A percentile compares a stretch with the other conserved stretches of the same genome.
phyloP scores from a whole-genome alignment of 1,140 invertebrate species.

The Drosophila nannoptera region DNA sequence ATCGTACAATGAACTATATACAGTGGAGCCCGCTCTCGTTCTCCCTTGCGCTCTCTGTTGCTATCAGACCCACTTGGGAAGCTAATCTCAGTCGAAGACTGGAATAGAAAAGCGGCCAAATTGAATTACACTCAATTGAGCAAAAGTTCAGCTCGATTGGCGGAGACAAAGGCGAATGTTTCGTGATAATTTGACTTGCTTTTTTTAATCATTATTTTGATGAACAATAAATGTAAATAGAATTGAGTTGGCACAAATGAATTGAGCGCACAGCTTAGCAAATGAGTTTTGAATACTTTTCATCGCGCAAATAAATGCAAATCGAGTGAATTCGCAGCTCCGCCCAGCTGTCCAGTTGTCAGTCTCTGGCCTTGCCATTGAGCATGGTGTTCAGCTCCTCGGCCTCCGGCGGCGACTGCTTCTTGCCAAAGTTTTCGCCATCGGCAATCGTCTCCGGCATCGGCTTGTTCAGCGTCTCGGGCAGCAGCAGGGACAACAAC shows the following conservation, averaged over 20 bases:
- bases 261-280: constrained; percentile 19
- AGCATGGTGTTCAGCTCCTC: constrained; percentile 56
- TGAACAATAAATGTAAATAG: constrained; percentile 42
- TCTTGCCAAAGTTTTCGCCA: constrained; percentile 84
- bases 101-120: not conserved
- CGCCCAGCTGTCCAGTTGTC: not conserved
- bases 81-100: not conserved
- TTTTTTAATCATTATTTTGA: constrained; percentile 23
- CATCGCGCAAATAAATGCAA: constrained; percentile 41
- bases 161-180: not conserved
- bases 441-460: constrained; percentile 88
- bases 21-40: too few species aligned
- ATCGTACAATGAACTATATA: too few species aligned
- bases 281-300: constrained; percentile 41
- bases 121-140: not conserved
- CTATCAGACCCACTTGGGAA: constrained; percentile 37
- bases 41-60: too few species aligned
- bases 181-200: constrained; percentile 11
- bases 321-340: constrained; percentile 62
- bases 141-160: constrained; percentile 8
- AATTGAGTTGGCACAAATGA: constrained; percentile 17
- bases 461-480: constrained; percentile 87
- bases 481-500: constrained; percentile 84
- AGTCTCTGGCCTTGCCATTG: constrained; percentile 26
- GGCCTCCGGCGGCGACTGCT: not conserved